A percentile compares a stretch with the other conserved stretches of the same genome.
Evolutionary conservation across 2,113 vertebrate genomes (phyloP).

Genomic region (Chelonoidis abingdonii): DNA sequence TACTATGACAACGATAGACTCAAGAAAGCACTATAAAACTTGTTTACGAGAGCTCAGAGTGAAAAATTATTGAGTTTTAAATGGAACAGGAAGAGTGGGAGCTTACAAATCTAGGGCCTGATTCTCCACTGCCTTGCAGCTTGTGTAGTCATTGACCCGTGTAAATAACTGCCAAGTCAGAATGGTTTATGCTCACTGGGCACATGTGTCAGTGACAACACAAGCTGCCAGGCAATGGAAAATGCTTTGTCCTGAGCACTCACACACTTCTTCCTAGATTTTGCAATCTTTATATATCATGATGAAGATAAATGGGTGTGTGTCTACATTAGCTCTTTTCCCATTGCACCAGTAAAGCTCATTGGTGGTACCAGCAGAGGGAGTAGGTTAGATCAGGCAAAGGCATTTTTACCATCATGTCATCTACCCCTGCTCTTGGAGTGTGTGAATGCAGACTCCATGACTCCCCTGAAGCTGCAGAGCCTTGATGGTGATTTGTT

Average conservation of each 20-base stretch:
- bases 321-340: not conserved
- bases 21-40: constrained; percentile 65
- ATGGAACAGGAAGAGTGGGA: constrained; percentile 22
- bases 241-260: not conserved
- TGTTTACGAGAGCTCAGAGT: constrained; percentile 55
- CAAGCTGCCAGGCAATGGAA: not conserved
- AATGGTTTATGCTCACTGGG: not conserved
- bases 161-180: not conserved
- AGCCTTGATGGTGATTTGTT: not conserved
- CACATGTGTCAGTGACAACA: rapidly evolving
- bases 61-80: constrained; percentile 60
- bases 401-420: not conserved
- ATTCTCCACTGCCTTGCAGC: not conserved
- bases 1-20: not conserved
- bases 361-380: not conserved
- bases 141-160: not conserved
- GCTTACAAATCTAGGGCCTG: constrained; percentile 9
- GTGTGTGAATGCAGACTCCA: rapidly evolving
- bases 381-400: not conserved
- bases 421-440: not conserved
- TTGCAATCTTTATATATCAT: not conserved
- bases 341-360: not conserved
- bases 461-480: not conserved
- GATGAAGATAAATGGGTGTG: not conserved
- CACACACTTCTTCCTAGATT: not conserved